phyloP scores from a whole-genome alignment of 37 sponge, comb jelly and placozoan genomes.

The Chondrilla cf. caribensis region DNA sequence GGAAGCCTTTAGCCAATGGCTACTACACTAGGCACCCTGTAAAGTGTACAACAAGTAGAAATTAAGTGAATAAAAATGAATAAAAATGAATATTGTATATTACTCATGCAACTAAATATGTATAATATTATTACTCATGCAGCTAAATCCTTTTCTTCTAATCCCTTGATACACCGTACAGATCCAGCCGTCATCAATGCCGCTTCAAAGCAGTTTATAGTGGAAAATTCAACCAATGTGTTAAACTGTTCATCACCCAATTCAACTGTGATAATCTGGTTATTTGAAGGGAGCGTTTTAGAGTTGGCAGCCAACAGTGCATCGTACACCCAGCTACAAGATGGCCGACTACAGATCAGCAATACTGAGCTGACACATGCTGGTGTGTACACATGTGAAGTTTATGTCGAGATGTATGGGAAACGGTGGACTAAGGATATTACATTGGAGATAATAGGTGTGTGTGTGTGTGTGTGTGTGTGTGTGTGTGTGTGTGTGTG shows the following conservation, averaged over 20 bases:
- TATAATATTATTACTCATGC: too few species aligned
- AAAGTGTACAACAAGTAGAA: too few species aligned
- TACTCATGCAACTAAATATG: too few species aligned
- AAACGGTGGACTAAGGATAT: neutral
- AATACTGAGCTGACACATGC: neutral
- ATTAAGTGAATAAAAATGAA: too few species aligned
- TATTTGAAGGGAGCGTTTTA: neutral
- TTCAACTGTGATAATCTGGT: neutral
- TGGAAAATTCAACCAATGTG: neutral
- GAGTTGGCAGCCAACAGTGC: neutral
- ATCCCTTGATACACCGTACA: too few species aligned
- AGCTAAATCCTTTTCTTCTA: too few species aligned
- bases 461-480: neutral
- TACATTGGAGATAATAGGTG: neutral
- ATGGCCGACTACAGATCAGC: slow-evolving; percentile 9
- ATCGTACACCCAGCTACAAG: neutral
- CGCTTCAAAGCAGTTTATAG: neutral
- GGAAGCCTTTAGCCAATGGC: too few species aligned
- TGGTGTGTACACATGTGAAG: slow-evolving; percentile 6
- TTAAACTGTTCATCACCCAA: slow-evolving; percentile 10
- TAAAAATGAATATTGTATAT: too few species aligned
- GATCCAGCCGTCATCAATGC: slow-evolving; percentile 9
- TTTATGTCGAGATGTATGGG: neutral
- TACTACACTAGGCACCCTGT: too few species aligned
- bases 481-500: neutral